phyloP scores from a whole-genome alignment of 2,888 invertebrate species.

The Cyclophora albipunctata region DNA sequence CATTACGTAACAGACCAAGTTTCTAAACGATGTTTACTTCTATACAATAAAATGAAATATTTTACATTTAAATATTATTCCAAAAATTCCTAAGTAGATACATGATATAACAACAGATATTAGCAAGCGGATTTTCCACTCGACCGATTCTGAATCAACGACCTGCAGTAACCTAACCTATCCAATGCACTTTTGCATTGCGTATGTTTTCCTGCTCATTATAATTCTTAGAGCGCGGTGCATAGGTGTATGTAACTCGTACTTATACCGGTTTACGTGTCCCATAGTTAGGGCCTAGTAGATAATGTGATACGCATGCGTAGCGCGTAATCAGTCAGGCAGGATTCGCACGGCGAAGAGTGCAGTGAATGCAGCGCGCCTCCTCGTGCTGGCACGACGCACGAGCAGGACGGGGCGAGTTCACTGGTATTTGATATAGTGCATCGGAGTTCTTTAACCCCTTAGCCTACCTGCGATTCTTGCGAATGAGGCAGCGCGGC shows the following conservation, averaged over 20 bases:
- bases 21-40: slow-evolving; percentile 21
- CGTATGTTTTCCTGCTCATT: slow-evolving; percentile 25
- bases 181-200: slow-evolving; percentile 20
- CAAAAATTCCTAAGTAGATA: too few relatives aligned
- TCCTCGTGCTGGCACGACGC: slow-evolving; percentile 38
- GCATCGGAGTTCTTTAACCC: slow-evolving; percentile 74
- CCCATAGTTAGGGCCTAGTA: slow-evolving; percentile 46
- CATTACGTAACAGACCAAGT: slow-evolving; percentile 46
- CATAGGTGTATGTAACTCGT: slow-evolving; percentile 28
- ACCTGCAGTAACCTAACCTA: slow-evolving; percentile 21
- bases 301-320: slow-evolving; percentile 69
- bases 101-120: slow-evolving; percentile 1
- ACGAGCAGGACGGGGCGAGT: slow-evolving; percentile 60
- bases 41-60: background rate
- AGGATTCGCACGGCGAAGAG: slow-evolving; percentile 68
- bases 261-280: slow-evolving; percentile 42
- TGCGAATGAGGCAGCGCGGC: slow-evolving; percentile 73
- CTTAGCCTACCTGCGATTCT: slow-evolving; percentile 75
- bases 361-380: slow-evolving; percentile 51
- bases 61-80: too few relatives aligned
- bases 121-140: slow-evolving; percentile 14
- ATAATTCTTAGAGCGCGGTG: slow-evolving; percentile 20
- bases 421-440: slow-evolving; percentile 76
- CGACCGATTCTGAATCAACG: slow-evolving; percentile 11
- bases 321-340: slow-evolving; percentile 67